phyloP scores from a whole-genome alignment of 2,113 vertebrate genomes.

The Brachyhypopomus occidentalis region DNA sequence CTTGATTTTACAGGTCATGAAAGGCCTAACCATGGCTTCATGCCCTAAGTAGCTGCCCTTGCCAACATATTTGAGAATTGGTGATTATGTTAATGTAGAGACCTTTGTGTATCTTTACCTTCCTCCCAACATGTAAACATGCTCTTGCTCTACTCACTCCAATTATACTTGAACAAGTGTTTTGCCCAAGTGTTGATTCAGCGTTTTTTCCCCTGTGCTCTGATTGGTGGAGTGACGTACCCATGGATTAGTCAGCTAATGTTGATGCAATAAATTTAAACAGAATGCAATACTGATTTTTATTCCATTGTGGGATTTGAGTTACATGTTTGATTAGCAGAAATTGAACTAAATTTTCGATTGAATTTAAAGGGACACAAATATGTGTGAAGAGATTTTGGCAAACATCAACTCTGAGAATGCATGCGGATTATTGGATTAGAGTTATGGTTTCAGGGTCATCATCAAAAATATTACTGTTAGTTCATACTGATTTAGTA shows the following conservation, averaged over 20 bases:
- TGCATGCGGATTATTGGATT: conserved; percentile 32
- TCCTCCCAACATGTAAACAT: background rate
- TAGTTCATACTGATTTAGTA: conserved; percentile 48
- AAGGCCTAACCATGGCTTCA: background rate
- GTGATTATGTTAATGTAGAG: background rate
- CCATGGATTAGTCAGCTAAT: conserved; percentile 27
- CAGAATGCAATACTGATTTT: conserved; percentile 61
- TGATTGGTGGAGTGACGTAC: background rate
- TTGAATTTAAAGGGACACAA: background rate
- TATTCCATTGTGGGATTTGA: conserved; percentile 56
- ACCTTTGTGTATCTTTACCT: background rate
- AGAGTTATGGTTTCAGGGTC: conserved; percentile 35
- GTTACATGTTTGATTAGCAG: conserved; percentile 14
- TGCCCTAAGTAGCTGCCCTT: background rate
- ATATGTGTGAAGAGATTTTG: conserved; percentile 7
- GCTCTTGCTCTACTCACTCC: background rate
- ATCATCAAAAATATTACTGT: conserved; percentile 32
- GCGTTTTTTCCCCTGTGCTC: background rate
- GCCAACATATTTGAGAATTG: background rate
- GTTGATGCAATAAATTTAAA: conserved; percentile 76
- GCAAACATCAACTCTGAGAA: background rate
- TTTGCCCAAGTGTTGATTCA: conserved; percentile 25
- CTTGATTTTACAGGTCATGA: conserved; percentile 36
- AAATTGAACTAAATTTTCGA: conserved; percentile 9
- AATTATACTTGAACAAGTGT: conserved; percentile 24